phyloP scores from a whole-genome alignment of 2,797 vertebrate genomes.

The Pseudocheirus occidentalis region DNA sequence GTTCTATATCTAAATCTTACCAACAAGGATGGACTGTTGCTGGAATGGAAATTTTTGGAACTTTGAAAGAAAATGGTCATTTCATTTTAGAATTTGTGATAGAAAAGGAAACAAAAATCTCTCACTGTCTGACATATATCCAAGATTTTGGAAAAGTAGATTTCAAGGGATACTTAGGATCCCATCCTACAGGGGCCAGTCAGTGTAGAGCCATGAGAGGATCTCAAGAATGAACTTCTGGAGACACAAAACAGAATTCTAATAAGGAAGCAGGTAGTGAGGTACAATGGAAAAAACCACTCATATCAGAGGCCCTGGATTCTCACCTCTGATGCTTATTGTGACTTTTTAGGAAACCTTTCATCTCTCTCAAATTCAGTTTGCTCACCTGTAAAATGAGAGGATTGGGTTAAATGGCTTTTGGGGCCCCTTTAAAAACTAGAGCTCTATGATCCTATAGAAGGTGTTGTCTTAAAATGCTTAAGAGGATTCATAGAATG shows the following conservation, averaged over 20 bases:
- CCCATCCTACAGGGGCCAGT: not conserved
- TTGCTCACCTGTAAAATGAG: not conserved
- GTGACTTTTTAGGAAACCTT: not conserved
- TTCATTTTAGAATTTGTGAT: not conserved
- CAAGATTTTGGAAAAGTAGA: not conserved
- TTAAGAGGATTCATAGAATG: not conserved
- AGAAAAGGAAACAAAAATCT: not conserved
- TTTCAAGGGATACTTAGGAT: not conserved
- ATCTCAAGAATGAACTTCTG: not conserved
- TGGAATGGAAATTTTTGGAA: not conserved
- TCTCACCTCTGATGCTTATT: not conserved
- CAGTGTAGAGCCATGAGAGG: not conserved
- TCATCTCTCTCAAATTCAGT: not conserved
- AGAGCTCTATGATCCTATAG: not conserved
- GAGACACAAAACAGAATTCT: not conserved
- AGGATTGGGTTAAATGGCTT: not conserved
- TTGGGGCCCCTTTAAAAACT: not conserved
- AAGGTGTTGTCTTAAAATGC: not conserved
- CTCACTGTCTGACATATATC: not conserved
- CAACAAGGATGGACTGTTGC: not conserved
- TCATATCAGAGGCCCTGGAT: not conserved
- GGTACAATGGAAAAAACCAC: not conserved
- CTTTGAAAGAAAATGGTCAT: not conserved
- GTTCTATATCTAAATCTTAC: not conserved
- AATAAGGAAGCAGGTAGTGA: not conserved